Conservation (phyloP, 2,113 vertebrate genomes). For the Delphinus delphis region DNA sequence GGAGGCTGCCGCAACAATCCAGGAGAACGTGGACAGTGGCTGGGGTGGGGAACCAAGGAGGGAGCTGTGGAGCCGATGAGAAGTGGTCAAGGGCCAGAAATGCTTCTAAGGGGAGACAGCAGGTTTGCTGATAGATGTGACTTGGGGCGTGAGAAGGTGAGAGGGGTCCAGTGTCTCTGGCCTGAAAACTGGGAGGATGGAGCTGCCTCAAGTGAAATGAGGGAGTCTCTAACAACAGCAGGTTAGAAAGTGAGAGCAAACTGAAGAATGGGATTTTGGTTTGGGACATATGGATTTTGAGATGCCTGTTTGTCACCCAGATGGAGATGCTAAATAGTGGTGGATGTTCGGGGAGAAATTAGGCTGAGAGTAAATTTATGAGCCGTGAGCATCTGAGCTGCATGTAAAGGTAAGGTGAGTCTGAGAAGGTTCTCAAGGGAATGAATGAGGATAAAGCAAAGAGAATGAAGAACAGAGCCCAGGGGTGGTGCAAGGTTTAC, state of each 20-base stretch:
- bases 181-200: background rate
- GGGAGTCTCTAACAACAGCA: background rate
- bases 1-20: background rate
- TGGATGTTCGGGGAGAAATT: background rate
- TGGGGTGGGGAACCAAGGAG: background rate
- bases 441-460: background rate
- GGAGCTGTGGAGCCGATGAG: background rate
- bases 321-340: background rate
- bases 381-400: background rate
- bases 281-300: background rate
- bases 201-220: background rate
- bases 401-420: background rate
- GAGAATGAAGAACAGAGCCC: background rate
- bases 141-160: background rate
- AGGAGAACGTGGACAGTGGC: background rate
- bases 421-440: background rate
- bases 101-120: background rate
- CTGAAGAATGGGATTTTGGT: background rate
- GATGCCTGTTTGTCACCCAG: background rate
- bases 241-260: background rate
- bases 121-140: background rate
- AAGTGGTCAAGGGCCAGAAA: background rate
- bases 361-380: no score
- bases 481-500: no score
- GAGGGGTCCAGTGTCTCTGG: background rate